phyloP scores from a whole-genome alignment of 2,888 invertebrate genomes.

The Tridacna gigas region DNA sequence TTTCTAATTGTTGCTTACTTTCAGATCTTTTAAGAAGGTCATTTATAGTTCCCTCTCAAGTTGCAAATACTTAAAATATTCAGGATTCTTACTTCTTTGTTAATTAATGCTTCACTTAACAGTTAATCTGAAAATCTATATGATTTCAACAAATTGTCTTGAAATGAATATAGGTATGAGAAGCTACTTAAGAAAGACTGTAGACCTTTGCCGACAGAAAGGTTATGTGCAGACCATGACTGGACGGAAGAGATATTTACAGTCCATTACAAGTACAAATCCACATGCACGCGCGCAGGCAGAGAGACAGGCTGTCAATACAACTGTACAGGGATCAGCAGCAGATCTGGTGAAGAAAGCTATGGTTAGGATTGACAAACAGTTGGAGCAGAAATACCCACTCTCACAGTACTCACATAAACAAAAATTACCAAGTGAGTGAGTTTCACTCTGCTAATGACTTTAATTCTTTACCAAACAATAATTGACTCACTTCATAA shows the following conservation, averaged over 20 bases:
- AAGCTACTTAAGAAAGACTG: slow-evolving; percentile 87
- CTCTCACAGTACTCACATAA: slow-evolving; percentile 70
- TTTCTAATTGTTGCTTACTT: too few relatives aligned
- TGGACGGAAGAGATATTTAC: slow-evolving; percentile 92
- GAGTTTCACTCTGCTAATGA: background rate
- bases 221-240: slow-evolving; percentile 94
- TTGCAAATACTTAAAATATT: background rate
- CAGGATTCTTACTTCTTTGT: too few relatives aligned
- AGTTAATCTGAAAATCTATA: too few relatives aligned
- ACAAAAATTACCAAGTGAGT: slow-evolving; percentile 47
- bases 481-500: too few relatives aligned
- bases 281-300: slow-evolving; percentile 87
- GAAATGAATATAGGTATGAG: slow-evolving; percentile 86
- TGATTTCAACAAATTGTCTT: background rate
- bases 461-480: too few relatives aligned
- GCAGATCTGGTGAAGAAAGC: slow-evolving; percentile 97
- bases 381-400: slow-evolving; percentile 86
- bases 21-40: too few relatives aligned
- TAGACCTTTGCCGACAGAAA: slow-evolving; percentile 89
- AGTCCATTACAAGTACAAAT: slow-evolving; percentile 89
- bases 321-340: slow-evolving; percentile 97
- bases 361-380: slow-evolving; percentile 91
- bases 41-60: too few relatives aligned
- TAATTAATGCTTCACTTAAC: too few relatives aligned
- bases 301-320: slow-evolving; percentile 98